These are phyloP conservation scores for Eucera pruinosa DNA, from an alignment of 2,888 invertebrate species.

Conservation along the genomic window DNA sequence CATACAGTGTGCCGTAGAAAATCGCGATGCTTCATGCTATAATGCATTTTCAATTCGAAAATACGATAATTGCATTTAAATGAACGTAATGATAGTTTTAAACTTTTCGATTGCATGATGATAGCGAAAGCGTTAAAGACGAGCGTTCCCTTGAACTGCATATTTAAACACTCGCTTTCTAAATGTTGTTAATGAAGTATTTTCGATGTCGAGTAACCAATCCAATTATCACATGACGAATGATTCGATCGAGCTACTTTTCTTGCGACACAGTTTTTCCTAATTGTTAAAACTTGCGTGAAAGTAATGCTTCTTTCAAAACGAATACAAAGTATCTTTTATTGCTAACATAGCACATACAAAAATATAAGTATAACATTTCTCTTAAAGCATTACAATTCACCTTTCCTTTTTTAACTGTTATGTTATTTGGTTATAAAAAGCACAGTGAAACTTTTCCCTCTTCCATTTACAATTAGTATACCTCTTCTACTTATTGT, in stretches of 20 bases:
- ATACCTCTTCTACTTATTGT: no score
- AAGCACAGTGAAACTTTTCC: no score
- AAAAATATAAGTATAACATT: no score
- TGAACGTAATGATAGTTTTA: not conserved
- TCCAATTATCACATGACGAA: not conserved
- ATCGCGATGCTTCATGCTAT: no score
- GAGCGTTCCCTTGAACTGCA: not conserved
- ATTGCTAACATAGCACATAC: no score
- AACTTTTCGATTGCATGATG: conserved; percentile 8
- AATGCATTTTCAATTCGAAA: not conserved
- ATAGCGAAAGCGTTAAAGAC: conserved; percentile 32
- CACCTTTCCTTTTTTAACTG: no score
- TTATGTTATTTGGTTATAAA: no score
- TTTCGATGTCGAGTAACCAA: not conserved
- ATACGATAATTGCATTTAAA: not conserved
- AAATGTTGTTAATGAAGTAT: conserved; percentile 3
- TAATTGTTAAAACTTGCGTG: not conserved
- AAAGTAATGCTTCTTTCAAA: not conserved
- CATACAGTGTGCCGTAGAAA: no score
- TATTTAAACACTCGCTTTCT: conserved; percentile 14
- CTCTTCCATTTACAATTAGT: no score
- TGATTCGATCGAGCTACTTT: not conserved
- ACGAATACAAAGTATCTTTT: no score
- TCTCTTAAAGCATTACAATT: no score
- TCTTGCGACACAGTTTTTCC: not conserved